Conservation (phyloP, 2,797 vertebrate genomes). For the Syndactyla subalaris region DNA sequence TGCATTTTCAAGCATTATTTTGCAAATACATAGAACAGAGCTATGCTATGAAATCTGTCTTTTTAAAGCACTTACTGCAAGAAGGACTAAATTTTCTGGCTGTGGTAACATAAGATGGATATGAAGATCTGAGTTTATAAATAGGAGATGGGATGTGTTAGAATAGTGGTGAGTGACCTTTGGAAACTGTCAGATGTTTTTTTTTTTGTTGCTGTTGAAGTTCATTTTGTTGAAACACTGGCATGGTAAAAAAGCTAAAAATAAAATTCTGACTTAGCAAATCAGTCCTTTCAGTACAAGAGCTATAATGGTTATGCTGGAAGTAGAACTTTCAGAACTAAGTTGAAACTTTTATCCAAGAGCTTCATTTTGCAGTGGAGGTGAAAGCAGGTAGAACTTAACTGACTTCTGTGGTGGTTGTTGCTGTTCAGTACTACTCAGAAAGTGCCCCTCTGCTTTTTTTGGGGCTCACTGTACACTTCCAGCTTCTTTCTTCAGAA, state of each 20-base stretch:
- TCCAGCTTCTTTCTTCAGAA: not conserved
- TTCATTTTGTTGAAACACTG: constrained; percentile 25
- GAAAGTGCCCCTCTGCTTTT: not conserved
- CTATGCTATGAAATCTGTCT: not conserved
- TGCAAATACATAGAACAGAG: not conserved
- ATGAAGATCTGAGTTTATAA: constrained; percentile 51
- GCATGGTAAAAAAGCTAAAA: not conserved
- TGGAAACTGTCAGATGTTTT: constrained; percentile 42
- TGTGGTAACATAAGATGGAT: constrained; percentile 47
- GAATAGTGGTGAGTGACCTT: constrained; percentile 59
- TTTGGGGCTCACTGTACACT: not conserved
- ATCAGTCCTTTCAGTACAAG: not conserved
- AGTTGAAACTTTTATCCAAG: not conserved
- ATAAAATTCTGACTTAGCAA: not conserved
- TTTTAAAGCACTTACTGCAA: not conserved
- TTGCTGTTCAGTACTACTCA: not conserved
- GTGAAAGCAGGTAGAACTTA: not conserved
- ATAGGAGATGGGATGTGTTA: constrained; percentile 55
- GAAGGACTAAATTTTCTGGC: constrained; percentile 26
- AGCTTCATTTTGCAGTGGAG: not conserved
- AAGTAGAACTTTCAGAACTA: not conserved
- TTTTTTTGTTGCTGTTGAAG: constrained; percentile 23
- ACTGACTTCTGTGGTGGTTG: not conserved
- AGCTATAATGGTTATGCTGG: not conserved
- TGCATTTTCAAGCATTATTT: not conserved